phyloP scores from a whole-genome alignment of 2,797 vertebrate genomes.

The Eospalax fontanierii region DNA sequence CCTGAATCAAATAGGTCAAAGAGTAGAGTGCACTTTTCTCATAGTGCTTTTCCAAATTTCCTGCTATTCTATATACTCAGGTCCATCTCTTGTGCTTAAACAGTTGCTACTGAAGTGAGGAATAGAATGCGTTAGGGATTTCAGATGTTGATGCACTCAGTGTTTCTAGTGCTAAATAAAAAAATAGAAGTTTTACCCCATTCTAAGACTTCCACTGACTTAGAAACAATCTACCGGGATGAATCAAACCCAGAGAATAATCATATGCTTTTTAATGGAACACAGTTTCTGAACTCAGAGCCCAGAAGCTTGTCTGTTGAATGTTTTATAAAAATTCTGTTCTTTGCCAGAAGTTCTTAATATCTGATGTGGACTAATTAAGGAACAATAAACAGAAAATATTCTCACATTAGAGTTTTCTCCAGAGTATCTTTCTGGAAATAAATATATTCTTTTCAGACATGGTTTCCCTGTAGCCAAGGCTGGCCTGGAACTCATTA shows the following conservation, averaged over 20 bases:
- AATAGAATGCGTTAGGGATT: neutral
- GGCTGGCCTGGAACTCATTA: too few relatives aligned
- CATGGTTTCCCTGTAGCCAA: neutral
- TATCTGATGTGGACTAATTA: too few relatives aligned
- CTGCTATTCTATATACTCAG: neutral
- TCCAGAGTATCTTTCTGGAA: constrained; percentile 31
- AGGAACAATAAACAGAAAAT: too few relatives aligned
- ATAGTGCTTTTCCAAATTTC: neutral
- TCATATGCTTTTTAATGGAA: neutral
- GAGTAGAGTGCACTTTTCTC: constrained; percentile 17
- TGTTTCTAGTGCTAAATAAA: neutral
- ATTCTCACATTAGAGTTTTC: too few relatives aligned
- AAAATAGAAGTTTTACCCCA: neutral
- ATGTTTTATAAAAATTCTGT: neutral
- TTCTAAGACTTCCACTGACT: neutral
- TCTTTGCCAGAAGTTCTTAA: neutral
- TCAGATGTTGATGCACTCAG: neutral
- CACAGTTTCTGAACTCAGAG: neutral
- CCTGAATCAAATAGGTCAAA: constrained; percentile 64
- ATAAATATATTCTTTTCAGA: too few relatives aligned
- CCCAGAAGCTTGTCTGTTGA: neutral
- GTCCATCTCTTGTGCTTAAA: neutral
- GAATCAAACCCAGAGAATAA: neutral
- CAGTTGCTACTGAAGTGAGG: neutral
- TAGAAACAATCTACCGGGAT: neutral